Percentiles rank a stretch among this genome's conserved stretches.
phyloP scores from a whole-genome alignment of 1,140 invertebrate genomes.

The Tetragnatha versicolor region DNA sequence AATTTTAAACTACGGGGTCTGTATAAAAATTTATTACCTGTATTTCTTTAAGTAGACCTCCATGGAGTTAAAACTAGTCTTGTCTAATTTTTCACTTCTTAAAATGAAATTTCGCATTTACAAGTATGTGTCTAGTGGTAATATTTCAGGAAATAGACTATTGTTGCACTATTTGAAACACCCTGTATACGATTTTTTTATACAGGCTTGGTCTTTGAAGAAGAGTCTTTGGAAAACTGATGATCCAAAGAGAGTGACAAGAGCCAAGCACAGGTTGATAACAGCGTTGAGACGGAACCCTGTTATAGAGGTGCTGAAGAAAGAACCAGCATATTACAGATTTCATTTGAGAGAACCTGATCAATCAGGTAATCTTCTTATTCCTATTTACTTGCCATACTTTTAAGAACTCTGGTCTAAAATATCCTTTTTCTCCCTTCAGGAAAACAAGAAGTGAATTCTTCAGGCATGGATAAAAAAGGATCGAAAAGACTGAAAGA shows the following conservation, averaged over 20 bases:
- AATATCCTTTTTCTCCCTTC: background rate
- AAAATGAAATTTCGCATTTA: too few species aligned
- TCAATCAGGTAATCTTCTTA: background rate
- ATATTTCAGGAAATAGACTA: too few species aligned
- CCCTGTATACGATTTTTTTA: too few species aligned
- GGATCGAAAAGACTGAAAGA: too few species aligned
- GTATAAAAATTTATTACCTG: too few species aligned
- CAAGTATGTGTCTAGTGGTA: too few species aligned
- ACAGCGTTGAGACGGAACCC: constrained; percentile 30
- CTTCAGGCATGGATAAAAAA: background rate
- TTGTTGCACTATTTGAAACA: too few species aligned
- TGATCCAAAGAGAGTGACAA: constrained; percentile 34
- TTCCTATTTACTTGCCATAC: background rate
- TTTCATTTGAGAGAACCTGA: constrained; percentile 20
- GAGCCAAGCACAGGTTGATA: constrained; percentile 34
- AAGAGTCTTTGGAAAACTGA: constrained; percentile 25
- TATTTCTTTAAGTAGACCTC: too few species aligned
- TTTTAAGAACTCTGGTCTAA: too few species aligned
- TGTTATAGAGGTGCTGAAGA: constrained; percentile 14
- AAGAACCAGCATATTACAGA: constrained; percentile 33
- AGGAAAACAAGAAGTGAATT: background rate
- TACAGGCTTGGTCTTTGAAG: constrained; percentile 28
- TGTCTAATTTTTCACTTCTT: too few species aligned
- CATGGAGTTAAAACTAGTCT: too few species aligned
- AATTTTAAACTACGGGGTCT: too few species aligned